phyloP scores from a whole-genome alignment of 2,797 vertebrate species.

The Poeciliopsis infans region DNA sequence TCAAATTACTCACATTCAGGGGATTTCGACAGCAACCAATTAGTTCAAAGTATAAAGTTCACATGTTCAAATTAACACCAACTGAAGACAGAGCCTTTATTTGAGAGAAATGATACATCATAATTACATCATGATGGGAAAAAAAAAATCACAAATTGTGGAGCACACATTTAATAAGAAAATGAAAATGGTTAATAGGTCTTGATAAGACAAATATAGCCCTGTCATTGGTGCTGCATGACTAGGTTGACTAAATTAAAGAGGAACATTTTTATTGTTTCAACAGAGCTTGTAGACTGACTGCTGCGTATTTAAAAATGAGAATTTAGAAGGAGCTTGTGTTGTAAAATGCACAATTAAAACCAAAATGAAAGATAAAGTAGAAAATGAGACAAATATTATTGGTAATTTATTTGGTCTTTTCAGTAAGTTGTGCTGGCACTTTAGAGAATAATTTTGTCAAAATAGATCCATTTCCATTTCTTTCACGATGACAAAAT shows the following conservation, averaged over 20 bases:
- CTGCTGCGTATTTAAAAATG: constrained; percentile 50
- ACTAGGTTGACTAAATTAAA: constrained; percentile 70
- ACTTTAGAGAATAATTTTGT: constrained; percentile 62
- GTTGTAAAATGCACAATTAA: constrained; percentile 31
- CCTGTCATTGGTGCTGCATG: constrained; percentile 57
- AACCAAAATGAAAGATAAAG: constrained; percentile 5
- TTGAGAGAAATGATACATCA: constrained; percentile 80
- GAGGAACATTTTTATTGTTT: constrained; percentile 74
- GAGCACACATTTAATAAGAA: constrained; percentile 79
- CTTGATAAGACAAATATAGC: constrained; percentile 77
- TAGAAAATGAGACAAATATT: constrained; percentile 33
- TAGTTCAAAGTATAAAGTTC: constrained; percentile 84
- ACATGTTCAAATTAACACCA: constrained; percentile 81
- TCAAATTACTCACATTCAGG: constrained; percentile 82
- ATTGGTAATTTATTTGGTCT: constrained; percentile 73
- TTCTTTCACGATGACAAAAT: constrained; percentile 64
- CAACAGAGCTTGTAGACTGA: constrained; percentile 58
- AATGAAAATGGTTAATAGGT: constrained; percentile 79
- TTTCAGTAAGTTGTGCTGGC: constrained; percentile 53
- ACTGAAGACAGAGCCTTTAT: constrained; percentile 78
- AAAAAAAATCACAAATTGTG: constrained; percentile 77
- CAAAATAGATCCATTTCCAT: constrained; percentile 72
- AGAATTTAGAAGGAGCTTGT: background rate
- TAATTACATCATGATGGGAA: constrained; percentile 78
- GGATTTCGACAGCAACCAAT: constrained; percentile 82